Percentiles rank a stretch among this genome's conserved stretches.
These are phyloP conservation scores for Octodonta nipae DNA, from an alignment of 2,888 invertebrate genomes.

Conservation along the genomic window DNA sequence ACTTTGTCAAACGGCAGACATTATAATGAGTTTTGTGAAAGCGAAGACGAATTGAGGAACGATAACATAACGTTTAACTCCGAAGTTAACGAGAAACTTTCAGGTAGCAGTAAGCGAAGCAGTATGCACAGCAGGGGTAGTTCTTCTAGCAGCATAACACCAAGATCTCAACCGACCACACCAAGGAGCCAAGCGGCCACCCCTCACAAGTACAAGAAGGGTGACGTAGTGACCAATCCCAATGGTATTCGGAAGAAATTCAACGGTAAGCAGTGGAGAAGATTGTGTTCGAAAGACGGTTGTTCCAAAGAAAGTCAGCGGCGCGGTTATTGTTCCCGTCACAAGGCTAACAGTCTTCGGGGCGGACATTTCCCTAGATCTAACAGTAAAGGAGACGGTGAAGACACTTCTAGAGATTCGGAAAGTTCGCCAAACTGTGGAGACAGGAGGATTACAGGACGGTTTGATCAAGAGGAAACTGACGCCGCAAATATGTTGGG, in stretches of 20 bases:
- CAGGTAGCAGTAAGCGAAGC: constrained; percentile 70
- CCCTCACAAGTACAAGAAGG: constrained; percentile 92
- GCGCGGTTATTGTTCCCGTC: constrained; percentile 90
- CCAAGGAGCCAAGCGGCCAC: constrained; percentile 78
- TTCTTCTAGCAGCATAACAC: constrained; percentile 79
- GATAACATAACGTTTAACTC: constrained; percentile 65
- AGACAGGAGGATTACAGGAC: constrained; percentile 57
- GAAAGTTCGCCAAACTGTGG: constrained; percentile 77
- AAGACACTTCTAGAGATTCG: constrained; percentile 80
- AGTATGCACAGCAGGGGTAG: constrained; percentile 86
- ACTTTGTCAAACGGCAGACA: constrained; percentile 43
- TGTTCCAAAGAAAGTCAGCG: constrained; percentile 96
- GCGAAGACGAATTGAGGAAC: constrained; percentile 76
- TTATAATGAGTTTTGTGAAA: constrained; percentile 72
- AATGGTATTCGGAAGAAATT: constrained; percentile 97
- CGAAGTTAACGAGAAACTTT: constrained; percentile 63
- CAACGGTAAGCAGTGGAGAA: constrained; percentile 98
- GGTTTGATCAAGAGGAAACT: constrained; percentile 87
- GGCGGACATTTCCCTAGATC: constrained; percentile 37
- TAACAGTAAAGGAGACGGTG: constrained; percentile 54
- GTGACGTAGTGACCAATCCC: constrained; percentile 86
- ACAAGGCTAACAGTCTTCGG: constrained; percentile 57
- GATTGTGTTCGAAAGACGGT: constrained; percentile 88
- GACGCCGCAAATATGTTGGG: constrained; percentile 94
- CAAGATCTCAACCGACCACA: constrained; percentile 82